These are phyloP conservation scores for Sternarchorhynchus goeldii DNA, from an alignment of 2,797 vertebrate species.

Conservation along the genomic window DNA sequence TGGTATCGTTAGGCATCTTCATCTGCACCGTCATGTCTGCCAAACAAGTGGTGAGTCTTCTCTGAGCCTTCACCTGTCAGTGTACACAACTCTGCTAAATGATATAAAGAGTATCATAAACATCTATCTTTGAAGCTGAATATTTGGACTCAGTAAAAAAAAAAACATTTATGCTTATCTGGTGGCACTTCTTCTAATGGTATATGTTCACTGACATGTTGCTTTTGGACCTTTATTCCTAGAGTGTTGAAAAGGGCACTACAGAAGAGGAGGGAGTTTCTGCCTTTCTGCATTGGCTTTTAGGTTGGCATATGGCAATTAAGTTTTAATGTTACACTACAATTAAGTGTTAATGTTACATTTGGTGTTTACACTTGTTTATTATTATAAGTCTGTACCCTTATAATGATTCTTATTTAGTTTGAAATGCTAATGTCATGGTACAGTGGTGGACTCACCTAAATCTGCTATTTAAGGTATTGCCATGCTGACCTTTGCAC, in stretches of 20 bases:
- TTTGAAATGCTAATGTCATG: background rate
- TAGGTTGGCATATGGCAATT: slow-evolving; percentile 74
- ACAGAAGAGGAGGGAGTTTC: slow-evolving; percentile 78
- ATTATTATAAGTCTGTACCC: background rate
- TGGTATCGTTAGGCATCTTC: slow-evolving; percentile 93
- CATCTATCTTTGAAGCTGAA: no score
- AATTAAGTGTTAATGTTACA: background rate
- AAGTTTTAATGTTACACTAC: background rate
- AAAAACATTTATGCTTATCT: background rate
- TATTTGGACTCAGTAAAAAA: no score
- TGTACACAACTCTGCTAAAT: background rate
- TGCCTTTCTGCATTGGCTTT: slow-evolving; percentile 85
- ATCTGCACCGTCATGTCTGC: slow-evolving; percentile 98
- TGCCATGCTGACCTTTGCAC: slow-evolving; percentile 89
- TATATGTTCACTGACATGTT: background rate
- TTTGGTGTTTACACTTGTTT: background rate
- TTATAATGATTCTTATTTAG: background rate
- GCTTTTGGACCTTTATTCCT: slow-evolving; percentile 39
- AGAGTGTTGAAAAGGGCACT: slow-evolving; percentile 68
- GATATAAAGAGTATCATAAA: background rate
- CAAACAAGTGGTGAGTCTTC: slow-evolving; percentile 90
- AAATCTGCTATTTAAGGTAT: slow-evolving; percentile 77
- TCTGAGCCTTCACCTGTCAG: background rate
- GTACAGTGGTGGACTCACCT: background rate
- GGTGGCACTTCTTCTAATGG: background rate